phyloP scores from a whole-genome alignment of 2,113 vertebrate genomes.

The Leucosticte australis region DNA sequence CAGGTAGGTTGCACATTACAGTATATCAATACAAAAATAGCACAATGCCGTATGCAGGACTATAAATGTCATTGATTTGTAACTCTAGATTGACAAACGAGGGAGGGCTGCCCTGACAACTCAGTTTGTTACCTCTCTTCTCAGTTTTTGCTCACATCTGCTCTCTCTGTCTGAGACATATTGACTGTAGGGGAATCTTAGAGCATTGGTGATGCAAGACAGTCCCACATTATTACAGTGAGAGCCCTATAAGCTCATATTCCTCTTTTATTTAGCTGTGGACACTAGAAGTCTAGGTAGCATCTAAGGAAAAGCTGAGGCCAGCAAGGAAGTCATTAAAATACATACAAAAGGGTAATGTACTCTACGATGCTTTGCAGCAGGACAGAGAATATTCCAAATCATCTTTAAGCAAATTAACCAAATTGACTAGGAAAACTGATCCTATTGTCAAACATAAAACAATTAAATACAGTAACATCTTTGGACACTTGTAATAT shows the following conservation, averaged over 20 bases:
- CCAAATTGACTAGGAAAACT: not conserved
- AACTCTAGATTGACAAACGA: not conserved
- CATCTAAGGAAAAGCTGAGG: not conserved
- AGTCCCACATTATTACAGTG: not conserved
- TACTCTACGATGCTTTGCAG: not conserved
- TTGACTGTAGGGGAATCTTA: not conserved
- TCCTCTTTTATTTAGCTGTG: not conserved
- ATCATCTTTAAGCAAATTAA: not conserved
- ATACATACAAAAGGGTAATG: not conserved
- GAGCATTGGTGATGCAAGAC: not conserved
- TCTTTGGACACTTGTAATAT: not conserved
- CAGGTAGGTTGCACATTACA: not conserved
- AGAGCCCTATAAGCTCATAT: not conserved
- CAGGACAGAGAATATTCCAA: not conserved
- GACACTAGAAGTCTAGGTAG: not conserved
- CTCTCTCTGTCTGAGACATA: not conserved
- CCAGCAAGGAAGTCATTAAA: not conserved
- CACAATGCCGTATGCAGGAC: not conserved
- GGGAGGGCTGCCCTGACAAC: not conserved
- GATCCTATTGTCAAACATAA: not conserved
- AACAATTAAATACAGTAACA: not conserved
- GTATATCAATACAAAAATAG: not conserved
- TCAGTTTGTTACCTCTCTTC: not conserved
- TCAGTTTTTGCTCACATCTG: not conserved
- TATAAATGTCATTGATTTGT: not conserved